A percentile compares a stretch with the other conserved stretches of the same genome.
Conservation (phyloP, 2,888 invertebrate genomes). For the Melanostoma mellinum region DNA sequence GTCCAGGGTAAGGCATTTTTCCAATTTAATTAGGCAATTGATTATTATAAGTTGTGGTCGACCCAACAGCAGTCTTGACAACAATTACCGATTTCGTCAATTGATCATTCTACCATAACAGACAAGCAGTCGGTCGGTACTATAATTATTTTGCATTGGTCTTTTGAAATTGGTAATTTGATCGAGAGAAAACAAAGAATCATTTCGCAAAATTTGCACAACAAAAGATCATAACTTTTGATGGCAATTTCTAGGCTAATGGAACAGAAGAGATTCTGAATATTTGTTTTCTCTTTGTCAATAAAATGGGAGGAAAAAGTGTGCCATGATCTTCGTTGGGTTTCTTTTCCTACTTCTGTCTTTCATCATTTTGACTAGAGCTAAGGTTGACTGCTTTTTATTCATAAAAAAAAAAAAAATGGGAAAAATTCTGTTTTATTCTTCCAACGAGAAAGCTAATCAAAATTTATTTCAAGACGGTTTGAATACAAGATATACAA, state of each 20-base stretch:
- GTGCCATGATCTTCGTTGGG: constrained; percentile 55
- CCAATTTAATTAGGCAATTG: constrained; percentile 46
- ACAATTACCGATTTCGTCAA: constrained; percentile 33
- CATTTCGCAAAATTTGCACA: constrained; percentile 11
- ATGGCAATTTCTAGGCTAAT: constrained; percentile 49
- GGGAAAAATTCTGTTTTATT: too few relatives aligned
- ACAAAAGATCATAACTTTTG: constrained; percentile 34
- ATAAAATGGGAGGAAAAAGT: constrained; percentile 51
- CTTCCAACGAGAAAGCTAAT: constrained; percentile 52
- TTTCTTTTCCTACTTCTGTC: constrained; percentile 47
- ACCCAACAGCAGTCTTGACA: constrained; percentile 12
- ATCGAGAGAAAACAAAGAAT: constrained; percentile 14
- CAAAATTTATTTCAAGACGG: constrained; percentile 20
- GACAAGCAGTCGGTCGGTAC: constrained; percentile 4
- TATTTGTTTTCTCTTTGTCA: constrained; percentile 26
- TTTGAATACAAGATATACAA: constrained; percentile 14
- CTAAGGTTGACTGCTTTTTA: constrained; percentile 51
- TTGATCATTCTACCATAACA: constrained; percentile 51
- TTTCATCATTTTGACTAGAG: constrained; percentile 28
- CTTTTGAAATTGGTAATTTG: constrained; percentile 6
- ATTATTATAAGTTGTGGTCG: constrained; percentile 27
- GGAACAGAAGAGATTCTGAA: constrained; percentile 41
- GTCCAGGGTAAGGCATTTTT: constrained; percentile 43
- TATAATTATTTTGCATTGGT: constrained; percentile 41
- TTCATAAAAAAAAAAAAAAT: constrained; percentile 8